Conservation (phyloP, 2,113 vertebrate genomes). For the Ciconia stormi region DNA sequence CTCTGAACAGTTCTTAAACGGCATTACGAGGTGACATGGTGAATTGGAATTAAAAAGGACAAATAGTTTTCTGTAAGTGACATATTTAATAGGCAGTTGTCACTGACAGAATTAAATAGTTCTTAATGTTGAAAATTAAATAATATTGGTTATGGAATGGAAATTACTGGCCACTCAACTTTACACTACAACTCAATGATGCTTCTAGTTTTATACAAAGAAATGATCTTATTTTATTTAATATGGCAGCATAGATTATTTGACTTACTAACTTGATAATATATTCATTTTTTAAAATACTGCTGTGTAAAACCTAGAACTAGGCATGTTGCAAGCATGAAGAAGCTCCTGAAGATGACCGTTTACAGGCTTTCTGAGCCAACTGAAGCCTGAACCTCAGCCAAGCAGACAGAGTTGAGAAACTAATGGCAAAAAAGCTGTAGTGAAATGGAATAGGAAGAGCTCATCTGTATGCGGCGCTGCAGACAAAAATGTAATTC, state of each 20-base stretch:
- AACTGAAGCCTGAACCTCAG: not conserved
- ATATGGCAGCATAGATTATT: not conserved
- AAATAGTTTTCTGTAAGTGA: not conserved
- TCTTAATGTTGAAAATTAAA: not conserved
- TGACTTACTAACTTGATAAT: not conserved
- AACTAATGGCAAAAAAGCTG: not conserved
- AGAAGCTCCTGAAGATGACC: not conserved
- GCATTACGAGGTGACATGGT: not conserved
- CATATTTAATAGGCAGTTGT: not conserved
- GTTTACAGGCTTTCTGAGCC: not conserved
- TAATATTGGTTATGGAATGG: not conserved
- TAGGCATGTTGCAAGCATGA: not conserved
- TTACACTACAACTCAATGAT: not conserved
- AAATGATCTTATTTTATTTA: not conserved
- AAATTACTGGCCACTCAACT: not conserved
- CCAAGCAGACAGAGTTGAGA: not conserved
- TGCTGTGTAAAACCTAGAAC: not conserved
- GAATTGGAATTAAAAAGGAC: not conserved
- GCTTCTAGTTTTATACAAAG: not conserved
- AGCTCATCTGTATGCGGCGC: not conserved
- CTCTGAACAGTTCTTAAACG: not conserved
- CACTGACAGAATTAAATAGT: not conserved
- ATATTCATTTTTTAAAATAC: not conserved
- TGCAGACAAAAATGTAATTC: not conserved
- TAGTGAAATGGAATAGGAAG: not conserved